Conservation (phyloP, 2,888 invertebrate genomes). For the Aleiodes leptofemur region DNA sequence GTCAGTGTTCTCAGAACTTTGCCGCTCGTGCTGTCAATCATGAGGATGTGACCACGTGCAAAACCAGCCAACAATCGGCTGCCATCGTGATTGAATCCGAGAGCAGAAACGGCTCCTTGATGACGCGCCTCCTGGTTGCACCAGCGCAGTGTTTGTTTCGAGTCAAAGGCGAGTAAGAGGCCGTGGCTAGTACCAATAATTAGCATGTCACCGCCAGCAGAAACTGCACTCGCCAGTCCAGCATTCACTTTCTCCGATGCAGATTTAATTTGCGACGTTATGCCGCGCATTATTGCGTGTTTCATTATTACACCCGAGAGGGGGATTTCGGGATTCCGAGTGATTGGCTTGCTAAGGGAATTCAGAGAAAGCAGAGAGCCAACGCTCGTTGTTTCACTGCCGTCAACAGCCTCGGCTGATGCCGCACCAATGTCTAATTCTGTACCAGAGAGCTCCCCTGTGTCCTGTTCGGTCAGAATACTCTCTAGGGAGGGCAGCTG, state of each 20-base stretch:
- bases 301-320: slow-evolving; percentile 82
- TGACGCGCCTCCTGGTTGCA: slow-evolving; percentile 85
- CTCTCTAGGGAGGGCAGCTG: slow-evolving; percentile 87
- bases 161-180: slow-evolving; percentile 90
- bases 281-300: slow-evolving; percentile 89
- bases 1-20: slow-evolving; percentile 85
- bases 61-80: slow-evolving; percentile 88
- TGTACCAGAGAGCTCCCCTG: slow-evolving; percentile 79
- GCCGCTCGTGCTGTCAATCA: slow-evolving; percentile 91
- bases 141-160: slow-evolving; percentile 92
- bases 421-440: slow-evolving; percentile 72
- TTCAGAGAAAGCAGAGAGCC: slow-evolving; percentile 77
- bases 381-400: slow-evolving; percentile 77
- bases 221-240: slow-evolving; percentile 90
- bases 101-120: slow-evolving; percentile 87
- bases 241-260: slow-evolving; percentile 93
- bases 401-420: slow-evolving; percentile 69
- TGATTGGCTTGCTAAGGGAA: slow-evolving; percentile 68
- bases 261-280: slow-evolving; percentile 91
- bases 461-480: slow-evolving; percentile 86
- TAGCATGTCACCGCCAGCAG: slow-evolving; percentile 85
- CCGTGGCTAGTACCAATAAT: slow-evolving; percentile 98
- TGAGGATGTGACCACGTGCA: slow-evolving; percentile 89
- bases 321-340: slow-evolving; percentile 70
- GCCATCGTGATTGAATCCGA: slow-evolving; percentile 92